Conservation (phyloP, 2,888 invertebrate species). For the Dryocosmus kuriphilus region DNA sequence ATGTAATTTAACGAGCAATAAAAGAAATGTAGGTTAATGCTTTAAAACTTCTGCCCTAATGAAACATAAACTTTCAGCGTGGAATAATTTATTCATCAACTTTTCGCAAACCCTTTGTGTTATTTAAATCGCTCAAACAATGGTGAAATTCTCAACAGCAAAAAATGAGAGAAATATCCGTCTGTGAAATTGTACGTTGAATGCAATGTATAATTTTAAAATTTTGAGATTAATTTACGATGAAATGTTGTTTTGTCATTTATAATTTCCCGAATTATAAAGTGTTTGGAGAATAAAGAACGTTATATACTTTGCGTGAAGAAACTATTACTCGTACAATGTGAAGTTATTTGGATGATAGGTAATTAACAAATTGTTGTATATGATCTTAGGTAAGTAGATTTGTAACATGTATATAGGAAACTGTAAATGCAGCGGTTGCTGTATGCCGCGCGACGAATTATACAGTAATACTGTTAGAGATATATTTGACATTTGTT, state of each 20-base stretch:
- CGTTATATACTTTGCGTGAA: slow-evolving; percentile 23
- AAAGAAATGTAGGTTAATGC: neutral
- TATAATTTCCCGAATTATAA: slow-evolving; percentile 12
- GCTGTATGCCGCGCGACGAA: slow-evolving; percentile 62
- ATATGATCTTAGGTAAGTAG: slow-evolving; percentile 65
- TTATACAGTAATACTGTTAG: slow-evolving; percentile 66
- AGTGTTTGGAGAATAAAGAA: slow-evolving; percentile 12
- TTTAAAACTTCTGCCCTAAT: neutral
- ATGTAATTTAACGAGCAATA: neutral
- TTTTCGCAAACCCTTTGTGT: neutral
- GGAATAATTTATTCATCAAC: neutral
- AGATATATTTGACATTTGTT: slow-evolving; percentile 76
- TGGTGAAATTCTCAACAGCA: neutral
- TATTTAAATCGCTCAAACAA: neutral
- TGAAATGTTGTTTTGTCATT: neutral
- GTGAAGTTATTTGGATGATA: slow-evolving; percentile 38
- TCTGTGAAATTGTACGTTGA: neutral
- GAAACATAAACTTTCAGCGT: neutral
- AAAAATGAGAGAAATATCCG: too few species aligned
- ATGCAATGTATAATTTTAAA: neutral
- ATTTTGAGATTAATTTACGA: neutral
- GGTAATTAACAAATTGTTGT: slow-evolving; percentile 66
- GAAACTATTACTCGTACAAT: slow-evolving; percentile 45
- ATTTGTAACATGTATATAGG: slow-evolving; percentile 74
- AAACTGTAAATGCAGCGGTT: slow-evolving; percentile 70